These are phyloP conservation scores for Drosophila basisetae DNA, from an alignment of 2,888 invertebrate genomes.

Conservation along the genomic window DNA sequence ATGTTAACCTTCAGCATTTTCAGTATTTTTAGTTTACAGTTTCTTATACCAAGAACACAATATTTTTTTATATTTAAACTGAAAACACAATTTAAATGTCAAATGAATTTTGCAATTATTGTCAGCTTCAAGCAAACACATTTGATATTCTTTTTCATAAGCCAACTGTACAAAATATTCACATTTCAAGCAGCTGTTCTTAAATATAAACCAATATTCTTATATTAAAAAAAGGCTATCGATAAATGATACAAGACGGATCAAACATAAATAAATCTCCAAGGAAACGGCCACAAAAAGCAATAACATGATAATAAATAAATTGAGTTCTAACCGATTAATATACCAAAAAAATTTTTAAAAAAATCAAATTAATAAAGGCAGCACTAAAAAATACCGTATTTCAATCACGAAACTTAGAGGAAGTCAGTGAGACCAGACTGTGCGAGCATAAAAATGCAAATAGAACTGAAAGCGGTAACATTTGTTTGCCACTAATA, in stretches of 20 bases:
- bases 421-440: constrained; percentile 30
- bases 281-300: neutral
- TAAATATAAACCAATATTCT: neutral
- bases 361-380: neutral
- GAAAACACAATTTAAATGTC: neutral
- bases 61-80: neutral
- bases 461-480: constrained; percentile 9
- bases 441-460: constrained; percentile 21
- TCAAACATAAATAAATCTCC: neutral
- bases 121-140: neutral
- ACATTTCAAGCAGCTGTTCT: neutral
- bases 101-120: neutral
- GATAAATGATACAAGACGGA: neutral
- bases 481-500: constrained; percentile 48
- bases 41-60: neutral
- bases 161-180: neutral
- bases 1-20: neutral
- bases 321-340: neutral
- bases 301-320: neutral
- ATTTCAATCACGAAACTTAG: neutral
- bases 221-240: neutral
- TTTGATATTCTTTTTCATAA: neutral
- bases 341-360: neutral
- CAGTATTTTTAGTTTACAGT: neutral
- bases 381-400: constrained; percentile 16